Percentiles rank a stretch among this genome's conserved stretches.
These are phyloP conservation scores for Corythornis leucogaster DNA, from an alignment of 2,797 vertebrate species.

Conservation along the genomic window DNA sequence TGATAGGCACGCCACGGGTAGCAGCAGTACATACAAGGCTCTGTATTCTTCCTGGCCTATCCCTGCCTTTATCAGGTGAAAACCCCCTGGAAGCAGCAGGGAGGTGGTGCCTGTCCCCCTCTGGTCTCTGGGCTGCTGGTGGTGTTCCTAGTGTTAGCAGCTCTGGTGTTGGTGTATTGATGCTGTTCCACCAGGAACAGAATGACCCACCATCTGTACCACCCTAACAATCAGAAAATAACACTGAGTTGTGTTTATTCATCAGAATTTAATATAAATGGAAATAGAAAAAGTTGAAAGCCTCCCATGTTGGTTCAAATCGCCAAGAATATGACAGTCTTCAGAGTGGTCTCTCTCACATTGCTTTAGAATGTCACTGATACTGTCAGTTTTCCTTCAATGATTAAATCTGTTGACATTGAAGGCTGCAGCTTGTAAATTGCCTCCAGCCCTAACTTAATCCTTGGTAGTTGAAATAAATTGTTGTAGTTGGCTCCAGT, in stretches of 20 bases:
- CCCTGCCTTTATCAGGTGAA: rapidly evolving
- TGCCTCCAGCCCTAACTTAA: conserved; percentile 36
- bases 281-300: neutral
- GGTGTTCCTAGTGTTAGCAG: neutral
- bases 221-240: neutral
- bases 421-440: conserved; percentile 31
- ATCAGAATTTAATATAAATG: neutral
- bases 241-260: neutral
- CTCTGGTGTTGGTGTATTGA: neutral
- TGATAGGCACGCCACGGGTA: rapidly evolving
- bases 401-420: neutral
- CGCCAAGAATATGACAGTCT: neutral
- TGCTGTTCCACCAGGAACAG: neutral
- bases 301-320: neutral
- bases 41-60: neutral
- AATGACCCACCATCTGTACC: neutral
- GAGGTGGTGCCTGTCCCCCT: neutral
- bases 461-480: neutral
- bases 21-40: neutral
- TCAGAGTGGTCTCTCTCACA: neutral
- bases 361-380: neutral
- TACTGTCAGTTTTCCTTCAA: neutral
- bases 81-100: neutral
- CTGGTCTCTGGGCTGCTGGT: neutral
- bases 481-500: conserved; percentile 1